Base-by-base conservation (phyloP, 2,888 invertebrate genomes). In the Arctia plantaginis region DNA sequence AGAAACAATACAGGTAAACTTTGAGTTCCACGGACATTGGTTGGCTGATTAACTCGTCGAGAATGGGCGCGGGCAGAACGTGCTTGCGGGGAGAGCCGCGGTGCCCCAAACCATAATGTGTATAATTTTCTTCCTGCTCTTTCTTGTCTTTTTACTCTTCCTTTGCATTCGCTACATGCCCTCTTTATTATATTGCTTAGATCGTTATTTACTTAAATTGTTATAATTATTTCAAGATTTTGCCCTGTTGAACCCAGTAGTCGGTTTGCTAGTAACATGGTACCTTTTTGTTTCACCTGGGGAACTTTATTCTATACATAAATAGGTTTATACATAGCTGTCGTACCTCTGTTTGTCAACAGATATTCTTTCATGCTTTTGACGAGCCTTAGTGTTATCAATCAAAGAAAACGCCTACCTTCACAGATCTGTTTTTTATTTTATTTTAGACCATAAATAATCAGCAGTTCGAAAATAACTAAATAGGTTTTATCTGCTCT, bases 31-130 rank as follows among this genome's bases (percentile, higher is more conserved):
- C 78, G 84, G 89, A 73, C 39, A 78, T 79, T 74, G 79, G 80
- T 84, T 89, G 90, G 89, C 95, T 95, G 95, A 95, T 95, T 95
- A 95, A 95, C 95, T 94, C 92, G 92, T 95, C 91, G 92, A 87
- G 89, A 82, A 84, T 85, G 86, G 86, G 85, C 80, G 83, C 80
- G 87, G 85, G 85, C 83, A 82, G 84, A 77, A 86, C 76, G 83
- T 87, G 86, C 80, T 82, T 74, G 85, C 81, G 82, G 84, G 84
- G 80, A 83, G 78, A 77, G 76, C 76, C 77, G 85, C 82, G 84
- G 76, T 82, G 89, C 85, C 85, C 86, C 85, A 86, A 86, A 87
- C 89, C 87, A 87, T 92, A 90, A 91, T 91, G 87, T 90, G 89
- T 92, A 91, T 93, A 86, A 93, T 93, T 93, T 92, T 91, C 89